phyloP scores from a whole-genome alignment of 2,113 vertebrate species.

The Entelurus aequoreus region DNA sequence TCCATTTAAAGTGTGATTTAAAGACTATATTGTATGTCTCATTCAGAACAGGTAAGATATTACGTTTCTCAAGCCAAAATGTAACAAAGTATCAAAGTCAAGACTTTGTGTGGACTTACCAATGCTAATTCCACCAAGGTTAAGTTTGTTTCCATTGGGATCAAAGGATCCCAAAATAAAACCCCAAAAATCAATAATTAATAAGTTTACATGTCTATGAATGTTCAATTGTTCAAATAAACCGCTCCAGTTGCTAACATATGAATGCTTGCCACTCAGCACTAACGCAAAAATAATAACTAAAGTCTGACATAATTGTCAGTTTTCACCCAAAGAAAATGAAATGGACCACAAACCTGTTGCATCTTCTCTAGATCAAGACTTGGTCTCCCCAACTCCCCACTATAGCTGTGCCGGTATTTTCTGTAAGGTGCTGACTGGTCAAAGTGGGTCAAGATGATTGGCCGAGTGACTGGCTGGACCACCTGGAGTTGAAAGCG shows the following conservation, averaged over 20 bases:
- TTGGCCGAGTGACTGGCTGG: constrained; percentile 67
- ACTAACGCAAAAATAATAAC: background rate
- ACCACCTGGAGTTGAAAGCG: constrained; percentile 70
- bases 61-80: background rate
- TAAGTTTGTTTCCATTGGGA: background rate
- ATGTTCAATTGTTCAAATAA: too few relatives aligned
- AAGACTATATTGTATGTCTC: background rate
- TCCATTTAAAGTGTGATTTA: background rate
- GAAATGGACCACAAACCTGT: constrained; percentile 73
- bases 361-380: constrained; percentile 93
- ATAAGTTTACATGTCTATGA: too few relatives aligned
- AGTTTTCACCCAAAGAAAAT: background rate
- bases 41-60: background rate
- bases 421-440: constrained; percentile 82
- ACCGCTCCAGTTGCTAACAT: background rate
- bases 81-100: background rate
- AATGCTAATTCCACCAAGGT: background rate
- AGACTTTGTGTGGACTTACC: background rate
- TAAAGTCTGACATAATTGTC: background rate
- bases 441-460: constrained; percentile 80
- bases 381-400: constrained; percentile 81
- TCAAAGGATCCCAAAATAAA: too few relatives aligned
- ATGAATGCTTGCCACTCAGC: background rate
- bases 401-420: constrained; percentile 74
- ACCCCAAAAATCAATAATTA: too few relatives aligned